phyloP scores from a whole-genome alignment of 2,113 vertebrate species.

The Ibidorhyncha struthersii region DNA sequence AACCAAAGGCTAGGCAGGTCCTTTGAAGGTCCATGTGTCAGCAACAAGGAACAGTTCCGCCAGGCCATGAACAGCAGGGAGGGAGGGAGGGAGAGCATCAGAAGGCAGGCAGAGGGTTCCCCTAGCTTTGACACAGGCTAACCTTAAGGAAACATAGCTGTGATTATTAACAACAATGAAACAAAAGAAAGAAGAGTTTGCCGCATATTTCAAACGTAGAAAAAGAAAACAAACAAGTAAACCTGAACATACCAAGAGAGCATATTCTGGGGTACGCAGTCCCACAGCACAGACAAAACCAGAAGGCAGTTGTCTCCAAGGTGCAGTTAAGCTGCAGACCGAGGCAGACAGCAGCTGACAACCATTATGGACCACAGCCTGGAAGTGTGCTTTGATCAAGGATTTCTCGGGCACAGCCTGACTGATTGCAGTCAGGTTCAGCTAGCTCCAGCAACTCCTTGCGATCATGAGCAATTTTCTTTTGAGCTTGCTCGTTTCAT shows the following conservation, averaged over 20 bases:
- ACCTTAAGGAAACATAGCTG: neutral
- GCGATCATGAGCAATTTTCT: neutral
- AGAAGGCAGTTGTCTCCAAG: neutral
- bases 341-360: neutral
- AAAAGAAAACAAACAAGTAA: neutral
- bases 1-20: neutral
- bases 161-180: neutral
- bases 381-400: neutral
- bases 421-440: neutral
- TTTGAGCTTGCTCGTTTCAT: neutral
- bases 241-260: neutral
- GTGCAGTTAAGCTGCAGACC: neutral
- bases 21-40: neutral
- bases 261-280: fast-evolving
- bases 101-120: neutral
- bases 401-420: neutral
- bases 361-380: neutral
- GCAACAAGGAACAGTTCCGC: neutral
- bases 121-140: neutral
- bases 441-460: neutral
- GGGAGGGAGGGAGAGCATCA: neutral
- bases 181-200: neutral
- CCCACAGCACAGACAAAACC: neutral
- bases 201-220: neutral
- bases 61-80: neutral